A percentile compares a stretch with the other conserved stretches of the same genome.
Evolutionary conservation across 2,113 vertebrate genomes (phyloP).

Genomic region (Alaudala cheleensis): DNA sequence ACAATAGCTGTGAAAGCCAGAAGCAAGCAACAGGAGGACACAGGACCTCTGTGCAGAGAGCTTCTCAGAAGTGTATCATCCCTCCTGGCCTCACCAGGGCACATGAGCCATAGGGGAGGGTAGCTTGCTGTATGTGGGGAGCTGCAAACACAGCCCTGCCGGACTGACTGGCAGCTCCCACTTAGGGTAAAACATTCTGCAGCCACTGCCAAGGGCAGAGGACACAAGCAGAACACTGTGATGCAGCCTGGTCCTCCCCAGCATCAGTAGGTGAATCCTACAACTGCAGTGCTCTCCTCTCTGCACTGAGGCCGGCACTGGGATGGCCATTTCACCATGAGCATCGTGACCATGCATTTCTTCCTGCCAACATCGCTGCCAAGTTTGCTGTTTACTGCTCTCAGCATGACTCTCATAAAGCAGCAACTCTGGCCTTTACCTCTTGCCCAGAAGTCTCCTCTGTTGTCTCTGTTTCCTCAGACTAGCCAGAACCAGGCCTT

Average conservation of each 20-base stretch:
- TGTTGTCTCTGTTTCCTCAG: background rate
- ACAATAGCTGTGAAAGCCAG: background rate
- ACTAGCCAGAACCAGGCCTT: background rate
- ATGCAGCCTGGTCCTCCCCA: background rate
- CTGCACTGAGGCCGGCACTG: accelerated
- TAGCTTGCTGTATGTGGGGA: accelerated
- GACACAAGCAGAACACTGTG: background rate
- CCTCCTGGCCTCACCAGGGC: background rate
- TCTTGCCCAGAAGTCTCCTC: background rate
- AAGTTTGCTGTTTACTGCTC: background rate
- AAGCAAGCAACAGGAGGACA: background rate
- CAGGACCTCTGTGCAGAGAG: background rate
- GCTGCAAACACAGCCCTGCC: background rate
- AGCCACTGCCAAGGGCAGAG: background rate
- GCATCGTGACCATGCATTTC: accelerated
- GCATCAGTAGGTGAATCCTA: accelerated
- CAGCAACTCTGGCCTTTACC: background rate
- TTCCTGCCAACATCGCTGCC: background rate
- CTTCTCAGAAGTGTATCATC: background rate
- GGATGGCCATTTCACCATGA: accelerated
- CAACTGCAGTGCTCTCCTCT: background rate
- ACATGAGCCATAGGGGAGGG: background rate
- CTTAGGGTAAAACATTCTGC: background rate
- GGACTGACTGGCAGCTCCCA: background rate
- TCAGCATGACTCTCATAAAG: background rate